Conservation (phyloP, 1,140 invertebrate species). For the Papilio dardanus region DNA sequence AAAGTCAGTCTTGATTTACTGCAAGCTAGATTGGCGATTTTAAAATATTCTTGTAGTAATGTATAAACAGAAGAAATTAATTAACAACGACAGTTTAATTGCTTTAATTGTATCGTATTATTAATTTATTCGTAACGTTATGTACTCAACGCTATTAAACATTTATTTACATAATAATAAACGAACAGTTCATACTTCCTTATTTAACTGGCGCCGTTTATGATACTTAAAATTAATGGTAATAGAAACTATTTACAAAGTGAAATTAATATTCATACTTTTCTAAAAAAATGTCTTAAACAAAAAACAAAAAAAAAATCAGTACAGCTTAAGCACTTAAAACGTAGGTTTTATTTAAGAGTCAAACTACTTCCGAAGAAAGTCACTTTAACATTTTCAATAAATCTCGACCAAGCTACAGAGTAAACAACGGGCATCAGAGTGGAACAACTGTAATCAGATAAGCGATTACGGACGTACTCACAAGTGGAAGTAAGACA, state of each 20-base stretch:
- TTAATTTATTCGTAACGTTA: constrained; percentile 2
- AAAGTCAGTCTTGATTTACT: not conserved
- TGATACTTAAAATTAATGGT: not conserved
- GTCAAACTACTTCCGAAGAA: constrained; percentile 9
- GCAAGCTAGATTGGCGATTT: not conserved
- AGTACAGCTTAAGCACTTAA: not conserved
- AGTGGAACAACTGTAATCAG: constrained; percentile 42
- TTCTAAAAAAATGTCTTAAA: not conserved
- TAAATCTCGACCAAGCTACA: constrained; percentile 30
- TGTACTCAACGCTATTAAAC: constrained; percentile 1
- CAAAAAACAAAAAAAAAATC: not conserved
- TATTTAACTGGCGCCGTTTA: constrained; percentile 12
- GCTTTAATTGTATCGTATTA: constrained; percentile 20
- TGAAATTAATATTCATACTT: not conserved
- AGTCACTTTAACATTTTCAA: constrained; percentile 21
- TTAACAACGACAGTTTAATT: constrained; percentile 16
- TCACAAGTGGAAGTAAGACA: constrained; percentile 39
- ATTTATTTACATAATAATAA: constrained; percentile 29
- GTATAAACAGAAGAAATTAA: constrained; percentile 17
- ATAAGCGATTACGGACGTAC: constrained; percentile 45
- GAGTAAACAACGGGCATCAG: constrained; percentile 44
- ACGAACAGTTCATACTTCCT: constrained; percentile 11
- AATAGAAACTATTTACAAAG: not conserved
- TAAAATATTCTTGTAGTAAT: not conserved
- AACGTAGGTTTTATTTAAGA: not conserved